Percentiles rank a stretch among this genome's conserved stretches.
Evolutionary conservation across 2,888 invertebrate genomes (phyloP).

Genomic region (Protula sp.): DNA sequence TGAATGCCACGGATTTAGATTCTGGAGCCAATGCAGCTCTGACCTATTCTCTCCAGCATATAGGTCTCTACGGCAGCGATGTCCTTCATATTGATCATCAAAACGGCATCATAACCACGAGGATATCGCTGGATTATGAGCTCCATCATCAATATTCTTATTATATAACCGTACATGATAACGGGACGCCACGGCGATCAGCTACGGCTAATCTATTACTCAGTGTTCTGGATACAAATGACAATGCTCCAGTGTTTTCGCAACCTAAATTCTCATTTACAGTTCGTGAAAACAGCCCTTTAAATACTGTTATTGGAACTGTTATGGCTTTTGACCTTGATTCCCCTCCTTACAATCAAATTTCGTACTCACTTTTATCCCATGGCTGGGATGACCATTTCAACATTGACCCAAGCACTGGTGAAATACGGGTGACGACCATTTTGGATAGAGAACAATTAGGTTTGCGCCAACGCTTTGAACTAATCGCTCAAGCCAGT

Average conservation of each 20-base stretch:
- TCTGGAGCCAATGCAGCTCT: conserved; percentile 75
- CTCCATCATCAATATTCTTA: conserved; percentile 44
- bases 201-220: conserved; percentile 34
- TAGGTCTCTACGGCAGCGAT: conserved; percentile 11
- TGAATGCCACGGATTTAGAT: conserved; percentile 78
- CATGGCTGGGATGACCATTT: conserved; percentile 27
- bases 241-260: conserved; percentile 42
- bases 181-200: conserved; percentile 37
- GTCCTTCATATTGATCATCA: conserved; percentile 34
- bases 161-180: conserved; percentile 38
- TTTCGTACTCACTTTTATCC: conserved; percentile 27
- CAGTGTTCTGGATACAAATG: conserved; percentile 40
- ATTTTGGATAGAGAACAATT: conserved; percentile 79
- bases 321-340: conserved; percentile 41
- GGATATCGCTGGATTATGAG: conserved; percentile 80
- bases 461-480: conserved; percentile 28
- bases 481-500: background rate
- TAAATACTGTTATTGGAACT: conserved; percentile 32
- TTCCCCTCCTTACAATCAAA: conserved; percentile 29
- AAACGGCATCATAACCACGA: conserved; percentile 77
- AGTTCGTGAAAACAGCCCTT: conserved; percentile 60
- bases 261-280: conserved; percentile 81
- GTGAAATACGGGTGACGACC: conserved; percentile 76
- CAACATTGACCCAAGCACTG: conserved; percentile 56
- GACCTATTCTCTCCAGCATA: conserved; percentile 60